Percentiles rank a stretch among this genome's conserved stretches.
Evolutionary conservation across 2,113 vertebrate species (phyloP).

Genomic region (Oreochromis niloticus): DNA sequence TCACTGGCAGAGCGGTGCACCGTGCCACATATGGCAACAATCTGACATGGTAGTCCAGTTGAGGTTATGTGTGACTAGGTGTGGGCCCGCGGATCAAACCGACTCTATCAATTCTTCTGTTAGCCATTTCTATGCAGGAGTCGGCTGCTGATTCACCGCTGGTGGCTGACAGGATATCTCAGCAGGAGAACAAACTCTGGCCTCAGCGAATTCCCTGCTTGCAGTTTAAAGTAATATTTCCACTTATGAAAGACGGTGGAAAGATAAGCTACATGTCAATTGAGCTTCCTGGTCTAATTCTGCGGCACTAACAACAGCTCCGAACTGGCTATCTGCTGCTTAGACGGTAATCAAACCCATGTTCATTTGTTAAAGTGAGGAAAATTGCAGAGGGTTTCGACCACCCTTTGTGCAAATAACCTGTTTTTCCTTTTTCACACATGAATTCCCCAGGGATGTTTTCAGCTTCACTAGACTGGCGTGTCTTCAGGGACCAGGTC

Average conservation of each 20-base stretch:
- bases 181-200: constrained; percentile 29
- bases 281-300: not conserved
- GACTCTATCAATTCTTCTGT: constrained; percentile 59
- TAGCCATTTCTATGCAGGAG: constrained; percentile 19
- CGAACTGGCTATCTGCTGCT: not conserved
- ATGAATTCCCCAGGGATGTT: constrained; percentile 48
- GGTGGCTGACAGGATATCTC: constrained; percentile 46
- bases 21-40: constrained; percentile 78
- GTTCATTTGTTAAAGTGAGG: constrained; percentile 25
- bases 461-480: constrained; percentile 55
- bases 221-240: constrained; percentile 23
- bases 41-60: constrained; percentile 71
- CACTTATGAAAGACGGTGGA: not conserved
- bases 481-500: constrained; percentile 59
- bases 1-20: constrained; percentile 55
- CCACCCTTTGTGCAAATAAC: constrained; percentile 36
- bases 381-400: constrained; percentile 8
- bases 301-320: not conserved
- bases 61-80: constrained; percentile 69
- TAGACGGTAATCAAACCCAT: not conserved
- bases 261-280: constrained; percentile 10
- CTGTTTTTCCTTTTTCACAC: constrained; percentile 50
- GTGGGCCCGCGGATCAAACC: constrained; percentile 55
- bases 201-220: not conserved
- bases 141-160: constrained; percentile 31